phyloP scores from a whole-genome alignment of 2,113 vertebrate species.

The Chroicocephalus ridibundus region DNA sequence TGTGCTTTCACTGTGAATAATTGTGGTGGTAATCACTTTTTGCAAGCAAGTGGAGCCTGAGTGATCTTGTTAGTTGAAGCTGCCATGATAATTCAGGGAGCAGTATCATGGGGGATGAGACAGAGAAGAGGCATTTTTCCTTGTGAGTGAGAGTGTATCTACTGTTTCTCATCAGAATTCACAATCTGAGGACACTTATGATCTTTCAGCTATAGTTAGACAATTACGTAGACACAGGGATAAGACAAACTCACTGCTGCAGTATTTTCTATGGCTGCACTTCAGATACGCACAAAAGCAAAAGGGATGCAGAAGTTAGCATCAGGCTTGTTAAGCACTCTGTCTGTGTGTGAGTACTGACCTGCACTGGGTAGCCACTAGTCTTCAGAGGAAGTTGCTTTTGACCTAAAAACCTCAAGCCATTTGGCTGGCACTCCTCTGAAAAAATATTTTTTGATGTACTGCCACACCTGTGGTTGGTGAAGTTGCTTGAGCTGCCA shows the following conservation, averaged over 20 bases:
- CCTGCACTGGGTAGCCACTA: not conserved
- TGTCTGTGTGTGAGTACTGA: not conserved
- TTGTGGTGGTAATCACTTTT: not conserved
- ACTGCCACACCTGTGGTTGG: not conserved
- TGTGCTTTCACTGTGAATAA: not conserved
- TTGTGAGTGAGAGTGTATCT: not conserved
- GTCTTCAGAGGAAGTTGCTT: not conserved
- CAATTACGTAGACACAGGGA: not conserved
- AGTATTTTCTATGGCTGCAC: not conserved
- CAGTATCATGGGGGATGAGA: not conserved
- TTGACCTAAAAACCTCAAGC: not conserved
- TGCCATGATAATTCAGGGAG: not conserved
- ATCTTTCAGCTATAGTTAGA: not conserved
- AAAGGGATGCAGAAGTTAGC: not conserved
- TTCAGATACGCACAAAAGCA: not conserved
- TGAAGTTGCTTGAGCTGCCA: not conserved
- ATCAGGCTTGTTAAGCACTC: not conserved
- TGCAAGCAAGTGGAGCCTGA: not conserved
- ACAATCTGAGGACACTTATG: not conserved
- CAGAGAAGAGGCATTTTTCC: not conserved
- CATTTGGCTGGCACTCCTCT: not conserved
- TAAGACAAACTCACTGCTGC: not conserved
- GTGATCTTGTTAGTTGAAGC: not conserved
- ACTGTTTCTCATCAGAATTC: not conserved
- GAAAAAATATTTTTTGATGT: not conserved